Conservation (phyloP, 2,888 invertebrate genomes). For the Noctuana brunneofusca region DNA sequence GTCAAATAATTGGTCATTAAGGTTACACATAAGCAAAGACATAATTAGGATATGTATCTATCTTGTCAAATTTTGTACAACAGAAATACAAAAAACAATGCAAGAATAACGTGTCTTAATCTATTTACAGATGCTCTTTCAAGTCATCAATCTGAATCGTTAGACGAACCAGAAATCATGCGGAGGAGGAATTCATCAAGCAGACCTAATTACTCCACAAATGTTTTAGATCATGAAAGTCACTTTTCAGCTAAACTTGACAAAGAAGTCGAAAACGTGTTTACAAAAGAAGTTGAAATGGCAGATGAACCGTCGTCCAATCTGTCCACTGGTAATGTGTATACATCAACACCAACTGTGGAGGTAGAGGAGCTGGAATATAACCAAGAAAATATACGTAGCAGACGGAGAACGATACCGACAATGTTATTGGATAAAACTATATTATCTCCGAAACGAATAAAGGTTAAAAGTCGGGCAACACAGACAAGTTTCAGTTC, state of each 20-base stretch:
- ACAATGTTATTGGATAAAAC: background rate
- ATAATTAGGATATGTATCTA: no score
- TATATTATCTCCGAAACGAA: background rate
- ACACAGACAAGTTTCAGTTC: slow-evolving; percentile 4
- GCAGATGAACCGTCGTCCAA: background rate
- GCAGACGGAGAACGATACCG: background rate
- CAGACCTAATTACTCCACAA: background rate
- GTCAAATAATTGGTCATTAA: no score
- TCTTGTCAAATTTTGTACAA: no score
- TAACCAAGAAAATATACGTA: background rate
- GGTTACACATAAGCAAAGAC: no score
- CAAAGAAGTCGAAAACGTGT: no score
- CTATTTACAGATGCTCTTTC: background rate
- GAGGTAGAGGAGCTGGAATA: background rate
- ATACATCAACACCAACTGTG: slow-evolving; percentile 1
- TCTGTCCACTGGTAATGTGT: background rate
- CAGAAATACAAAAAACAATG: no score
- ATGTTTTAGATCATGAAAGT: background rate
- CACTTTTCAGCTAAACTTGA: background rate
- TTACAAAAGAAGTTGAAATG: background rate
- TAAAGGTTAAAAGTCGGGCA: background rate
- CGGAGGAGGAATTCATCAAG: background rate
- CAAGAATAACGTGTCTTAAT: background rate
- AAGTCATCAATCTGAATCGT: background rate
- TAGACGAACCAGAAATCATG: slow-evolving; percentile 3